Evolutionary conservation across 2,888 invertebrate genomes (phyloP).

Genomic region (Tipula lateralis): DNA sequence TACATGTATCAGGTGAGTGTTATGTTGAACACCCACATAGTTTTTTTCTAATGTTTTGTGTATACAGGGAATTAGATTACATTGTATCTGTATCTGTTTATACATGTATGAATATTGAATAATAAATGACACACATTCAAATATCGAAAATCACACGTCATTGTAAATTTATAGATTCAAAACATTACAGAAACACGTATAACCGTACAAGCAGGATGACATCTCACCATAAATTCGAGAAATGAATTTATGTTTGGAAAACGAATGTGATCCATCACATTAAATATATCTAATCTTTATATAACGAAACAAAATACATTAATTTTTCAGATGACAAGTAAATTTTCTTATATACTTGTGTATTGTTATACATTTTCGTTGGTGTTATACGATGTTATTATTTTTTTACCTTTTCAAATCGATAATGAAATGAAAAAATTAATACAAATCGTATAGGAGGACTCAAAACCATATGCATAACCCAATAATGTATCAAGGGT

Average conservation of each 20-base stretch:
- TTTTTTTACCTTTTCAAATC: not conserved
- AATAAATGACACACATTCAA: not conserved
- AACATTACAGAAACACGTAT: not conserved
- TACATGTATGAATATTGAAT: not conserved
- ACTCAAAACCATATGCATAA: no score
- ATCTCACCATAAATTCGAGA: not conserved
- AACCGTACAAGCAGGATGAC: not conserved
- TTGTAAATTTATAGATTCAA: not conserved
- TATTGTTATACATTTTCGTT: not conserved
- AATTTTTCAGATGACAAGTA: not conserved
- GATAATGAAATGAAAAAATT: no score
- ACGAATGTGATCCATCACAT: not conserved
- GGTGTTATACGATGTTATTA: no score
- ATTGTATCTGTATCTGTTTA: no score
- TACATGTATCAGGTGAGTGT: no score
- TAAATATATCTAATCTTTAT: not conserved
- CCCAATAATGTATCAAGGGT: no score
- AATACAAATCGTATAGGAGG: no score
- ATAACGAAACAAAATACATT: not conserved
- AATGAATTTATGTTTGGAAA: not conserved
- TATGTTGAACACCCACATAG: not conserved
- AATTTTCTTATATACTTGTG: not conserved
- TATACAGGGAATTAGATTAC: no score
- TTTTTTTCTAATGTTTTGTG: not conserved
- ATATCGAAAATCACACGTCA: not conserved